phyloP scores from a whole-genome alignment of 2,888 invertebrate genomes.

The Conus canariensis region DNA sequence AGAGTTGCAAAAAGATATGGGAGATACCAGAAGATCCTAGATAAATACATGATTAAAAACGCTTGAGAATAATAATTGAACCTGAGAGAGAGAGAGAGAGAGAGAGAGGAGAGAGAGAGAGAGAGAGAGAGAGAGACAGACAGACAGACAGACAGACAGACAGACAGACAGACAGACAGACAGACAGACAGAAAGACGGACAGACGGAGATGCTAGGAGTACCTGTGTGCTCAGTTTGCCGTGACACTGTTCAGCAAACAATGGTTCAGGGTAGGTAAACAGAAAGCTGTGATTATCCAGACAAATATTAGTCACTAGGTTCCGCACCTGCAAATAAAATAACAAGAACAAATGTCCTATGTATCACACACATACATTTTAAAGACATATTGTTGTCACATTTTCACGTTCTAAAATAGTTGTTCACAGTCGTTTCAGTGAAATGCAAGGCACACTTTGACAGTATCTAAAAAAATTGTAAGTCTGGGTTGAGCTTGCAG shows the following conservation, averaged over 20 bases:
- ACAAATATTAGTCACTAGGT: slow-evolving; percentile 47
- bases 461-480: too few relatives aligned
- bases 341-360: too few relatives aligned
- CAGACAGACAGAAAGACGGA: neutral
- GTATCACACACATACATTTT: too few relatives aligned
- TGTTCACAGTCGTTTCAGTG: too few relatives aligned
- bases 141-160: neutral
- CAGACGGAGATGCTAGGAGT: neutral
- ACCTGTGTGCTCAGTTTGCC: slow-evolving; percentile 57
- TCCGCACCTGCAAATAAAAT: slow-evolving; percentile 35
- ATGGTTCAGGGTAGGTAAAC: slow-evolving; percentile 55
- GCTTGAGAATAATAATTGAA: too few relatives aligned
- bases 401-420: too few relatives aligned
- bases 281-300: slow-evolving; percentile 65
- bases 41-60: too few relatives aligned
- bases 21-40: neutral
- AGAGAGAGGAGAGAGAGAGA: neutral
- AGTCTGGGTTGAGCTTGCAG: too few relatives aligned
- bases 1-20: neutral
- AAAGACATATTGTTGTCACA: too few relatives aligned
- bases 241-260: slow-evolving; percentile 56
- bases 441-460: too few relatives aligned
- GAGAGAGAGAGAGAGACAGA: neutral
- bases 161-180: neutral
- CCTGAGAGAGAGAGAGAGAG: too few relatives aligned